Conservation (phyloP, 2,113 vertebrate genomes). For the Cinclus cinclus region DNA sequence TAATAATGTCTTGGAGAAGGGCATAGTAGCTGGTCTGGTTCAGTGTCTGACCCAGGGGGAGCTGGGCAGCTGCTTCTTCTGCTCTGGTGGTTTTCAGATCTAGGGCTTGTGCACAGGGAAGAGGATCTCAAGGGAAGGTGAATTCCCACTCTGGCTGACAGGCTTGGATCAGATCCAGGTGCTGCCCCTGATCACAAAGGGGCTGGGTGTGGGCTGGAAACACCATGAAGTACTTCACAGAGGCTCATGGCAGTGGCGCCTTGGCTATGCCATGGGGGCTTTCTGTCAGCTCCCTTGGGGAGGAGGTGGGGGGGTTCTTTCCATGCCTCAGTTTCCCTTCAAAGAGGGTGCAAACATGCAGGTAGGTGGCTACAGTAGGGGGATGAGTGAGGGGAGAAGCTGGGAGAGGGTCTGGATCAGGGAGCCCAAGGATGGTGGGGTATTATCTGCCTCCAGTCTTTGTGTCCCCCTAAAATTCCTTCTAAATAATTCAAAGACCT, state of each 20-base stretch:
- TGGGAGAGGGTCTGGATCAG: not conserved
- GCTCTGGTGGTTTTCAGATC: not conserved
- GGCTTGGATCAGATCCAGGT: not conserved
- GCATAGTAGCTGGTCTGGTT: not conserved
- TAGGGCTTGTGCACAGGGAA: not conserved
- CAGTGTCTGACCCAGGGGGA: not conserved
- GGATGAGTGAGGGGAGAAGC: not conserved
- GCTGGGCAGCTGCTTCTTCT: not conserved
- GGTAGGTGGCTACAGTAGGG: not conserved
- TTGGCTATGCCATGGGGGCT: not conserved
- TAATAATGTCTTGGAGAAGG: not conserved
- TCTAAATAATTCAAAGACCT: not conserved
- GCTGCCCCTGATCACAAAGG: not conserved
- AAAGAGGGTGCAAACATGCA: accelerated
- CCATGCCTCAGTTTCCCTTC: not conserved
- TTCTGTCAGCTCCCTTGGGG: accelerated
- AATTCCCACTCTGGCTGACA: accelerated
- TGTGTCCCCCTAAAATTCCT: not conserved
- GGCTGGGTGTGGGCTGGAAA: not conserved
- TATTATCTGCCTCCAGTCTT: accelerated
- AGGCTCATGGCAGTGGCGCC: not conserved
- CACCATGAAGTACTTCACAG: not conserved
- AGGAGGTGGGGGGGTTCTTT: not conserved
- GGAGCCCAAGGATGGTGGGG: not conserved
- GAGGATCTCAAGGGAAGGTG: not conserved